Base-by-base conservation (phyloP, 2,797 vertebrate species). In the Sebastes matsubarae region DNA sequence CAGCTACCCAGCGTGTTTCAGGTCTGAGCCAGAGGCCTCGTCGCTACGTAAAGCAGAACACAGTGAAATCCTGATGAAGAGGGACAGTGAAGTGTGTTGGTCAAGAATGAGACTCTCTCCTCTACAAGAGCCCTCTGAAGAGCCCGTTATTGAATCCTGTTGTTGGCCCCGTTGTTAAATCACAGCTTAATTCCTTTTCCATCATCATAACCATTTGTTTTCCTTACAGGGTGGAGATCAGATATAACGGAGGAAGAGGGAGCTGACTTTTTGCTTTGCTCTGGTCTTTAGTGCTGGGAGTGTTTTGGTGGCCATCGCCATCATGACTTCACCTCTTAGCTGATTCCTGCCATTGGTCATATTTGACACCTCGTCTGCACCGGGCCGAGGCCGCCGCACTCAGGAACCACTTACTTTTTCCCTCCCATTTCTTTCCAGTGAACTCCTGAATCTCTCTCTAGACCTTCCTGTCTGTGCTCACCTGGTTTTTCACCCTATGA, bases 191-290 rank as follows among this genome's bases (percentile, higher is more conserved):
- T 94, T 95, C 92, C 88, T 93, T 84, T 91, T 91, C 92, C 87
- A 94, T 95, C 93, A 94, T 90, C 90, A 92, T 92, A 93, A 92
- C 93, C 91, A 94, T 95, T 94, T 94, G 92, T 95, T 95, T 94
- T 94, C 90, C 87, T 92, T 91, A 75, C 83, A 77, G 76, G 75
- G 36, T 3, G 82, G 34, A 84, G 80, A 78, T 64, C 2, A 14
- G 38, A 54, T 77, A 54, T 77, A 68, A 24, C 75, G 58, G 46
- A 74, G 65, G 54, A 67, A 32, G 72, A 27, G 61, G 66, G 38
- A 50, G 61, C 54, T 25, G n/a, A 5, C 16, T 70, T 25, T 71
- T 70, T 67, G 29, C 63, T 80, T 13, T 77, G 55, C 76, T 78
- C 73, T 75, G 86, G 30, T 83, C 52, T 82, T 82, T 66, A 72